Evolutionary conservation across 2,888 invertebrate species (phyloP), one percentile per base, ranked within the genome.

Genomic region (Bruchidius siliquastri): DNA sequence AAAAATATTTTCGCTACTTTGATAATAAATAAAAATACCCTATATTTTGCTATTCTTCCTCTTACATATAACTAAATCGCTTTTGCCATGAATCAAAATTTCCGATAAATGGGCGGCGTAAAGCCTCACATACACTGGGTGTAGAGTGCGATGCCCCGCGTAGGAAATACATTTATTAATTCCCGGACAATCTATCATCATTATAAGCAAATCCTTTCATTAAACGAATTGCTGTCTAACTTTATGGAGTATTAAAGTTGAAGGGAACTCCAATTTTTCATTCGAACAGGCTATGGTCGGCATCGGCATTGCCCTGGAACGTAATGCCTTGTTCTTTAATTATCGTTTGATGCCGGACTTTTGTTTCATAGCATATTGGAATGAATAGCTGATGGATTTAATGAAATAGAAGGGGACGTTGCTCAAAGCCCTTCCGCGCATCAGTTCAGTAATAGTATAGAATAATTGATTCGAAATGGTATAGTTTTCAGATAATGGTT

Each of bases 171-270:
- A 49, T 49, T 49, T 49, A 49, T 84, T 83, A 83, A 83, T 83
- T 82, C 79, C 76, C 74, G 72, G 78, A 81, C 81, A 80, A 83
- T 84, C 81, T 81, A 83, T 84, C 84, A 84, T 82, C 82, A 81
- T 83, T 83, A 82, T 79, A 80, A 80, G 81, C 78, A 81, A 82
- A 83, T 83, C 81, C 82, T 80, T 82, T 83, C 83, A 84, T 84
- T 83, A 84, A 81, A 80, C 80, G 80, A 78, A 81, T 80, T 79
- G 79, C 81, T 82, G 82, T 82, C 82, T 80, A 82, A 83, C 81
- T 81, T 82, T 80, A 78, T 77, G 79, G 79, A 77, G 49, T 49
- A 49, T 49, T 49, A 49, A 49, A 49, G 49, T 49, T 49, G 49
- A 49, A 49, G 49, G 49, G 49, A 49, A 49, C 49, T 49, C 49